These are phyloP conservation scores for Plebejus melissa DNA, from an alignment of 2,888 invertebrate species.

Conservation along the genomic window DNA sequence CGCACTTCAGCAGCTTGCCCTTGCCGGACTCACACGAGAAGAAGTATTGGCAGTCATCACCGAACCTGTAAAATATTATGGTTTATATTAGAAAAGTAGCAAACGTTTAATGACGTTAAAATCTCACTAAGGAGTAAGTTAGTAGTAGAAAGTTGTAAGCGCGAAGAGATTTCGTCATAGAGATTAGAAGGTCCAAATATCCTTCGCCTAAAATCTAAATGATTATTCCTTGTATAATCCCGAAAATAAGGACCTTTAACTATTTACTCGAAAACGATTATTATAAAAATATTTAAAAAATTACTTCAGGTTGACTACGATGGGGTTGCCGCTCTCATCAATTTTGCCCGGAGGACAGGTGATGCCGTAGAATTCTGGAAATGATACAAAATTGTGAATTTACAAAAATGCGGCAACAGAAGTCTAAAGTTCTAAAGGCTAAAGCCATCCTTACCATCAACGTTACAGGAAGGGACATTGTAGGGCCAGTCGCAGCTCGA, in stretches of 20 bases:
- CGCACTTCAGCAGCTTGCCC: constrained; percentile 54
- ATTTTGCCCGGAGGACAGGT: constrained; percentile 50
- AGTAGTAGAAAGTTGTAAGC: no score
- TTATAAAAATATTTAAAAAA: constrained; percentile 25
- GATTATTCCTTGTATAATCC: background rate
- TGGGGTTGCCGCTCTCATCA: constrained; percentile 43
- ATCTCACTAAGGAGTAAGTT: no score
- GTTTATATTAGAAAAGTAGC: no score
- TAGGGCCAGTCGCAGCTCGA: constrained; percentile 92
- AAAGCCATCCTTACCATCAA: constrained; percentile 52
- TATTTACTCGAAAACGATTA: background rate
- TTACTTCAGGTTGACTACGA: constrained; percentile 52
- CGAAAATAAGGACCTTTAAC: background rate
- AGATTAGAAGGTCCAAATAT: no score
- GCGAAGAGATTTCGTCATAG: no score
- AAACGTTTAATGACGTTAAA: no score
- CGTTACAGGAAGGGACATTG: constrained; percentile 84
- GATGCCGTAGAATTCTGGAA: constrained; percentile 56
- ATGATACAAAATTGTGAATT: constrained; percentile 27
- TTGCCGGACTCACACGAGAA: constrained; percentile 50
- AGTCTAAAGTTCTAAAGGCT: background rate
- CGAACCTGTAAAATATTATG: constrained; percentile 42
- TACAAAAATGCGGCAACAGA: no score
- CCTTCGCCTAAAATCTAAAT: background rate
- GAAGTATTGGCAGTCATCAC: constrained; percentile 54